A percentile compares a stretch with the other conserved stretches of the same genome.
Conservation (phyloP, 2,113 vertebrate species). For the Spea multiplicata region DNA sequence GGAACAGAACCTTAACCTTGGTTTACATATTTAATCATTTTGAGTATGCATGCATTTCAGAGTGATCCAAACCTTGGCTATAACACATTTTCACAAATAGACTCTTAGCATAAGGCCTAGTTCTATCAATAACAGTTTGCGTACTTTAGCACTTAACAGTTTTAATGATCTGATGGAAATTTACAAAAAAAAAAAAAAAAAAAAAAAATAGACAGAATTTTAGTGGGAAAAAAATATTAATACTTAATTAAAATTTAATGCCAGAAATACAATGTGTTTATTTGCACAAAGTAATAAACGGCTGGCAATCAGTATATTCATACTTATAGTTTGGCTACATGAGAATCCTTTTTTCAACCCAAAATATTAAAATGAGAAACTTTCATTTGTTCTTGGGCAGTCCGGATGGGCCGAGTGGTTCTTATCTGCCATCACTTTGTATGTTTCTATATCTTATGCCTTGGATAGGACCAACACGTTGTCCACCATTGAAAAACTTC, state of each 20-base stretch:
- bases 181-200: conserved; percentile 18
- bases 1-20: too few relatives aligned
- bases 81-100: not conserved
- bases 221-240: conserved; percentile 4
- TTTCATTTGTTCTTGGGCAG: not conserved
- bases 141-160: conserved; percentile 30
- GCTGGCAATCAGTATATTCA: conserved; percentile 7
- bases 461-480: too few relatives aligned
- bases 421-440: too few relatives aligned
- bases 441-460: too few relatives aligned
- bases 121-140: conserved; percentile 35
- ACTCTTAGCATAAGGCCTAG: conserved; percentile 15
- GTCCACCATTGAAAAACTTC: too few relatives aligned
- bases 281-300: not conserved
- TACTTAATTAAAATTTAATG: conserved; percentile 6
- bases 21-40: conserved; percentile 2
- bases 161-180: conserved; percentile 36
- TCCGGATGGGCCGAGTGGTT: too few relatives aligned
- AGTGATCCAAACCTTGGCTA: not conserved
- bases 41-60: not conserved
- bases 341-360: too few relatives aligned
- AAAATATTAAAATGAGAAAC: conserved; percentile 4
- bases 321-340: not conserved
- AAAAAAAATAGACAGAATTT: conserved; percentile 12
- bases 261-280: conserved; percentile 9